Base-by-base conservation (phyloP, 2,797 vertebrate genomes). In the Telmatherina bonti region DNA sequence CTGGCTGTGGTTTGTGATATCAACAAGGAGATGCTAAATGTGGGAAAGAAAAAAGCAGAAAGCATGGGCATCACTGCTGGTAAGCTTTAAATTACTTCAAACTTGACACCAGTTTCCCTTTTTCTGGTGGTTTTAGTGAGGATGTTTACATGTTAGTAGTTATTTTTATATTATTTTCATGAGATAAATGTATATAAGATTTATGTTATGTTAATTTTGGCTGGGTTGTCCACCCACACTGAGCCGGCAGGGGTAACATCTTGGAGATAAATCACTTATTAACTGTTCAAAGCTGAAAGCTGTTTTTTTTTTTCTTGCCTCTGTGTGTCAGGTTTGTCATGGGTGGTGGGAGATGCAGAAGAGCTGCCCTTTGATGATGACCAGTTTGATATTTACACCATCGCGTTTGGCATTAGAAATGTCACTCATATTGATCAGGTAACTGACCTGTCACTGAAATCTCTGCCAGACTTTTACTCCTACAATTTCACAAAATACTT, bases 331-430 rank as follows among this genome's bases (percentile, higher is more conserved):
- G 98, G 96, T 59, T 93, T 99, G 62, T 95, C 96, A 1, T 99
- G 97, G 97, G 96, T 99, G 13, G 93, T 96, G 53, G 97, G 97
- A 2, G 94, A 99, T 72, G 98, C 97, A 2, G 96, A 99, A 86
- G 97, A 99, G 84, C 91, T 99, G 49, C 98, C 98, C 12, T 98
- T 99, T 13, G 93, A 94, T 7, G 96, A 99, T 30, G 87, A 96
- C 73, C 96, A 93, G 83, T 99, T 99, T 89, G 98, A 99, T 65
- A 78, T 99, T 79, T 99, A 98, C 85, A 96, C 96, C 76, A 95
- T 99, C 78, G 97, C 97, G 26, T 99, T 99, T 61, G 98, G 98
- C 33, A 99, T 99, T 78, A 94, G 98, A 71, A 99, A 99, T 27
- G 96, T 98, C 82, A 99, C 97, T 16, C 97, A 89, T 70, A 93